Conservation (phyloP, 2,113 vertebrate genomes). For the Cyrtonyx montezumae region DNA sequence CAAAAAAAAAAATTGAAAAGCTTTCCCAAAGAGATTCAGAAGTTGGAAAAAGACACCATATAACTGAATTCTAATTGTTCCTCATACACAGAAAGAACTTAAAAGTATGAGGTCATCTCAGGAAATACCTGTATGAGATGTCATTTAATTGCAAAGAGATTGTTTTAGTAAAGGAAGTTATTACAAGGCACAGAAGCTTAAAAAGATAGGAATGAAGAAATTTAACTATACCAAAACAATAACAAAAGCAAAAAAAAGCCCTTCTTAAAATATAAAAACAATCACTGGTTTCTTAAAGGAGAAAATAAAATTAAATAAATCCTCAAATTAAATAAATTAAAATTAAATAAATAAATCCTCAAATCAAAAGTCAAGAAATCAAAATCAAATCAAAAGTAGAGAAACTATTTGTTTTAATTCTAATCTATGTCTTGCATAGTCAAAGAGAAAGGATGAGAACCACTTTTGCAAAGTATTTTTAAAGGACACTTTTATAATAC, state of each 20-base stretch:
- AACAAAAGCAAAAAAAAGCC: neutral
- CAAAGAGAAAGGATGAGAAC: neutral
- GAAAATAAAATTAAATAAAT: neutral
- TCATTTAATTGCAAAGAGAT: neutral
- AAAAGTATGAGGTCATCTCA: neutral
- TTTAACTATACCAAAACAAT: neutral
- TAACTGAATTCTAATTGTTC: neutral
- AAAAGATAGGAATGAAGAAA: neutral
- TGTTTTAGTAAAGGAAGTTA: neutral
- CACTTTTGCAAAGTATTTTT: neutral
- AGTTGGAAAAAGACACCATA: neutral
- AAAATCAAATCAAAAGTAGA: neutral
- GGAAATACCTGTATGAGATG: neutral
- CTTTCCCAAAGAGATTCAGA: neutral
- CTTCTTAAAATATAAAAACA: rapidly evolving
- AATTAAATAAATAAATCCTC: no score
- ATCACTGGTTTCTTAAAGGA: neutral
- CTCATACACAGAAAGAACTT: neutral
- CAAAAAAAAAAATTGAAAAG: neutral
- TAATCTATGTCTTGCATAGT: neutral
- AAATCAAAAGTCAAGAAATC: neutral
- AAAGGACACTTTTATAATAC: neutral
- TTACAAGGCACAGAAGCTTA: neutral
- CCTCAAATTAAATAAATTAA: neutral
- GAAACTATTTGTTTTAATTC: neutral